Evolutionary conservation across 1,140 invertebrate genomes (phyloP).

Genomic region (Drosophila burlai): DNA sequence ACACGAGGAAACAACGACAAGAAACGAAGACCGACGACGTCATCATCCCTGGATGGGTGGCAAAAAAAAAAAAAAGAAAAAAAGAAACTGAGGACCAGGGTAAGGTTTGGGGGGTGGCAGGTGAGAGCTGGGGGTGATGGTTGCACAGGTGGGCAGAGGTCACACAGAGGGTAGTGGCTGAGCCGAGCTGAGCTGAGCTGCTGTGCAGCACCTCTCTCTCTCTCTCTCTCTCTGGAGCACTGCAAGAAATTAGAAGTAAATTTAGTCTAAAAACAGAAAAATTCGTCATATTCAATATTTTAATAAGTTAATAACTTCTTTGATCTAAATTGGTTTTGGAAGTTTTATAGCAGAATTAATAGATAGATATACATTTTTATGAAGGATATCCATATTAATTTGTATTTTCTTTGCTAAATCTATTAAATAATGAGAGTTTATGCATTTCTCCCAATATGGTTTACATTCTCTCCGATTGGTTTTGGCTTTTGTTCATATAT

Average conservation of each 20-base stretch:
- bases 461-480: too few relatives aligned
- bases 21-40: slow-evolving; percentile 67
- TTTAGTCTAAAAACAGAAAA: not conserved
- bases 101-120: slow-evolving; percentile 8
- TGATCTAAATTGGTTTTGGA: not conserved
- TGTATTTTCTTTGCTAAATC: too few relatives aligned
- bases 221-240: slow-evolving; percentile 21
- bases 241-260: not conserved
- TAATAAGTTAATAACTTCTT: not conserved
- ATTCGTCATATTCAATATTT: not conserved
- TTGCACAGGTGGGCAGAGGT: slow-evolving; percentile 63
- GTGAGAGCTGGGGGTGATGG: slow-evolving; percentile 23
- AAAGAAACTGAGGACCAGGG: not conserved
- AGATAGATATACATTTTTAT: too few relatives aligned
- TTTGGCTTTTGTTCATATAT: too few relatives aligned
- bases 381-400: too few relatives aligned
- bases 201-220: slow-evolving; percentile 40
- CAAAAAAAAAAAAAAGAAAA: not conserved
- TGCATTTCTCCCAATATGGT: too few relatives aligned
- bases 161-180: slow-evolving; percentile 71
- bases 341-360: too few relatives aligned
- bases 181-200: slow-evolving; percentile 47
- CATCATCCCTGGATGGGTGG: slow-evolving; percentile 68
- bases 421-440: too few relatives aligned
- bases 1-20: slow-evolving; percentile 27